Percentiles rank a stretch among this genome's conserved stretches.
Conservation (phyloP, 2,113 vertebrate species). For the Pluvialis apricaria region DNA sequence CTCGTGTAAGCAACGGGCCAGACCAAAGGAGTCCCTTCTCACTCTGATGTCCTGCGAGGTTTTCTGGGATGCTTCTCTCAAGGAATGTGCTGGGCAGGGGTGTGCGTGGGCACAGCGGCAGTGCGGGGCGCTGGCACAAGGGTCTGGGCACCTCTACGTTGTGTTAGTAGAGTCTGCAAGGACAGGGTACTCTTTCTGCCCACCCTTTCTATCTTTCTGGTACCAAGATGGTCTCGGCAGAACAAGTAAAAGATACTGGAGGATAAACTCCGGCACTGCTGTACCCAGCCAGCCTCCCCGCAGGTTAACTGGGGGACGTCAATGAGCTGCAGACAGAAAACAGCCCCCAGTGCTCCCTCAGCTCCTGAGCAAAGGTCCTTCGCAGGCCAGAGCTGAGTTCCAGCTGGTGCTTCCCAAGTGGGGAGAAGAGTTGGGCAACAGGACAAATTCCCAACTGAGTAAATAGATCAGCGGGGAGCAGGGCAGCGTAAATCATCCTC, state of each 20-base stretch:
- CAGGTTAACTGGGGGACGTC: background rate
- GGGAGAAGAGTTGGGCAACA: background rate
- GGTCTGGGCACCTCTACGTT: accelerated
- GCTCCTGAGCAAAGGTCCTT: background rate
- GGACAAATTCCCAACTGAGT: background rate
- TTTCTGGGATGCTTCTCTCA: background rate
- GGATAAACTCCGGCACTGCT: background rate
- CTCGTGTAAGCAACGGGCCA: background rate
- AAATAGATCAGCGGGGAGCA: background rate
- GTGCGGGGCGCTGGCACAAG: accelerated
- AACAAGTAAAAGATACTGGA: background rate
- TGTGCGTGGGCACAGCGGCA: background rate
- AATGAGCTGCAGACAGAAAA: background rate
- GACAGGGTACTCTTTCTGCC: background rate
- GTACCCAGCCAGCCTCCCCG: background rate
- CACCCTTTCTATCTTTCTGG: background rate
- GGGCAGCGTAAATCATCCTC: background rate
- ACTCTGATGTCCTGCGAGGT: background rate
- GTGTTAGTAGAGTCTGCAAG: background rate
- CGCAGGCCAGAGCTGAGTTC: background rate
- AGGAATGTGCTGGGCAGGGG: background rate
- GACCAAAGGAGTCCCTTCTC: background rate
- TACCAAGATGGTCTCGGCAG: background rate
- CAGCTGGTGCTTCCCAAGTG: background rate
- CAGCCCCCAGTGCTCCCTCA: background rate